Conservation (phyloP, 1,140 invertebrate genomes). For the Macrotrachela quadricornifera region DNA sequence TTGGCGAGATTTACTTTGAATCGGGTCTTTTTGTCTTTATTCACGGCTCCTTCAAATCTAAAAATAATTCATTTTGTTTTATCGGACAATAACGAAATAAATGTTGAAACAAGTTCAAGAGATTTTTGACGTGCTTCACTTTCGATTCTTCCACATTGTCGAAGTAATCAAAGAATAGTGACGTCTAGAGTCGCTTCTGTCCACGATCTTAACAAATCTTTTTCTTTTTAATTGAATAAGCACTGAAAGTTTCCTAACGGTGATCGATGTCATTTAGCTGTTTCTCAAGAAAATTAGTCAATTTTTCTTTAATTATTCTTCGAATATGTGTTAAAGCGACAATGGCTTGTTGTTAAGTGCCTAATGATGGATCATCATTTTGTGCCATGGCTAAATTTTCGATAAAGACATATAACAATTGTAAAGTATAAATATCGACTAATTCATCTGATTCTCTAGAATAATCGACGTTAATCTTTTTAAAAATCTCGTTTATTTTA, state of each 20-base stretch:
- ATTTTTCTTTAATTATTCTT: slow-evolving; percentile 36
- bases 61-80: slow-evolving; percentile 12
- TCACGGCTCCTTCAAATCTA: slow-evolving; percentile 12
- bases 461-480: too few species aligned
- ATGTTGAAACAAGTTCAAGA: slow-evolving; percentile 36
- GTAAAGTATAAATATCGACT: slow-evolving; percentile 40
- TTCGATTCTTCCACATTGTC: slow-evolving; percentile 33
- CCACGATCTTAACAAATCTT: slow-evolving; percentile 11
- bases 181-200: slow-evolving; percentile 30
- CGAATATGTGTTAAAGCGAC: slow-evolving; percentile 34
- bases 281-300: slow-evolving; percentile 24
- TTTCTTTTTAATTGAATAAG: neutral
- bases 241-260: neutral
- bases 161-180: slow-evolving; percentile 38
- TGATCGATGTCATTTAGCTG: slow-evolving; percentile 8
- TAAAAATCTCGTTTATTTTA: too few species aligned
- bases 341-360: slow-evolving; percentile 33
- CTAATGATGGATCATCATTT: slow-evolving; percentile 21
- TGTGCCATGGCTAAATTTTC: slow-evolving; percentile 36
- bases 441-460: slow-evolving; percentile 35
- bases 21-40: too few species aligned
- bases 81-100: slow-evolving; percentile 20
- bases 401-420: slow-evolving; percentile 42
- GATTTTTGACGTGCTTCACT: slow-evolving; percentile 32
- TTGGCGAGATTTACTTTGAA: too few species aligned